Evolutionary conservation across 2,888 invertebrate genomes (phyloP), one percentile per base, ranked within the genome.

Genomic region (Cremastobaeus sp.): DNA sequence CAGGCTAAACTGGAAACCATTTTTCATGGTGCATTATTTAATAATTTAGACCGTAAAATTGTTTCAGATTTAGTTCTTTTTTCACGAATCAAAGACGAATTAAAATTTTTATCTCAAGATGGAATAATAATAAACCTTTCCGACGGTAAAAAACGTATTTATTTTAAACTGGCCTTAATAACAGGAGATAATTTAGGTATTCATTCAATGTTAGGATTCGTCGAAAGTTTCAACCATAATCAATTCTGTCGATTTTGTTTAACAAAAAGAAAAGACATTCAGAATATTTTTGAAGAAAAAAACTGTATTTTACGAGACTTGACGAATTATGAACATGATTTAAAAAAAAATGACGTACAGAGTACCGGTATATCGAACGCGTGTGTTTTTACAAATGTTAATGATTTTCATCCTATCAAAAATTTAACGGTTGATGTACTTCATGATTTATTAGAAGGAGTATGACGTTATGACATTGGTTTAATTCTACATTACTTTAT

Each of bases 391-490:
- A 8, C 3, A n/a, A 9, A 32, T 8, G 3, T 32, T 4, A 3
- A 4, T 4, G 32, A 32, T 11, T 32, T 32, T n/a, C n/a, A 4
- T n/a, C n/a, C 11, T n/a, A 32, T 11, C 3, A 3, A 4, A 9
- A 32, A 32, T 32, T 3, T 32, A n/a, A n/a, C n/a, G 3, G n/a
- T 32, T 32, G 32, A 32, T 9, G 5, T 9, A 3, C 4, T 6
- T 9, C 32, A 48, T 17, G 60, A 62, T 25, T 8, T 18, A 1
- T 25, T 62, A 4, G 60, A 47, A 20, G 60, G 60, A 1, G 37
- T 48, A n/a, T 48, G 20, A 14, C 35, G 21, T 25, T 62, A 62
- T 15, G 41, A 48, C 17, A n/a, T 62, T 9, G 18, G 12, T 12
- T 45, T 47, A 32, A 11, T 32, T 32, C n/a, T 32, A 32, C 6